Evolutionary conservation across 2,113 vertebrate genomes (phyloP).

Genomic region (Marcusenius ussheri): DNA sequence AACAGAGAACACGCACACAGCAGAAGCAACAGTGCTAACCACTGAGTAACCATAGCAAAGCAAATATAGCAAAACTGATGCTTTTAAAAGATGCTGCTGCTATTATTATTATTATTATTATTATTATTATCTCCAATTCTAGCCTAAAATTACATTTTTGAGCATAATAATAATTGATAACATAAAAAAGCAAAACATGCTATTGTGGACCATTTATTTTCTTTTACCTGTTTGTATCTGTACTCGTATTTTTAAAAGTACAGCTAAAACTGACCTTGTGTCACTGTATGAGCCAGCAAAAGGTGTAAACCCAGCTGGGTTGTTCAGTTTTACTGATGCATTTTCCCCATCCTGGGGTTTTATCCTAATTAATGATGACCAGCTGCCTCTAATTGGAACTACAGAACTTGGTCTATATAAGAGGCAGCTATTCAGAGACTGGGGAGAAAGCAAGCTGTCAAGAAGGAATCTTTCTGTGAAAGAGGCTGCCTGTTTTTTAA

Average conservation of each 20-base stretch:
- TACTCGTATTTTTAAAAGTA: background rate
- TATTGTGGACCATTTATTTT: background rate
- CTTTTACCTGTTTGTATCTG: background rate
- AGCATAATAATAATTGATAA: background rate
- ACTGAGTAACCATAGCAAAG: background rate
- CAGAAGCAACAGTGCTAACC: background rate
- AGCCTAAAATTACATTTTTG: background rate
- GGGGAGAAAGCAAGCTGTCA: background rate
- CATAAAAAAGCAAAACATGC: background rate
- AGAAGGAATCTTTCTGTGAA: background rate
- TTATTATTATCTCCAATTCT: background rate
- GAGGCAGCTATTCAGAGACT: background rate
- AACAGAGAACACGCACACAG: background rate
- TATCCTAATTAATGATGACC: conserved; percentile 7
- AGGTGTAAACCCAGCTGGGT: background rate
- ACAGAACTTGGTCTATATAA: background rate
- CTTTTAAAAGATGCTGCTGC: background rate
- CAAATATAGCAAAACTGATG: no score
- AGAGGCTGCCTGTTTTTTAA: background rate
- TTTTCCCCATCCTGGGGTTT: background rate
- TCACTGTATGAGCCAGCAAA: background rate
- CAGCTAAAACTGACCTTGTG: background rate
- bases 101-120: background rate
- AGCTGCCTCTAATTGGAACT: background rate
- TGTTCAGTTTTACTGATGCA: background rate